Evolutionary conservation across 2,113 vertebrate genomes (phyloP), one percentile per base, ranked within the genome.

Genomic region (Malurus cyaneus): DNA sequence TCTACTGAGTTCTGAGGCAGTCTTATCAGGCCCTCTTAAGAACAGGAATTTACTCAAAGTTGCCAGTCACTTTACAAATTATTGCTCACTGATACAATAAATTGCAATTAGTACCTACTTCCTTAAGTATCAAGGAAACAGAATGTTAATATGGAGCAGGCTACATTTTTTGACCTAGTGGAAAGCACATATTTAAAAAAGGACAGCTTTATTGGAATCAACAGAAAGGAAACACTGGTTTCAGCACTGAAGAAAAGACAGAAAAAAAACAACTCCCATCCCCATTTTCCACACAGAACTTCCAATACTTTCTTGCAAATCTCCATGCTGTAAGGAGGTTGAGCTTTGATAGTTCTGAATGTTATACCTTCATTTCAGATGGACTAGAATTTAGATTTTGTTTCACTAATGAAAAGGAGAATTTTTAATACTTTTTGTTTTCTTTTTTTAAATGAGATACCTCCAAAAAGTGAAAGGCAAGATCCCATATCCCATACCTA

Each of bases 401-500:
- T 32, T 84, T 82, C 42, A 74, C 11, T 70, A 94, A 67, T 14
- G 31, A 28, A 60, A 74, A 83, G 11, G 2, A 76, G 8, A 57
- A 13, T 12, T 12, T 32, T 6, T 44, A 67, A 65, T 80, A 29
- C 9, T 21, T 61, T 15, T 47, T 41, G 42, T 44, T 9, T 25
- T 7, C 5, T 28, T n/a, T 89, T 24, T 86, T 79, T 65, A 49
- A 67, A 36, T 24, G 20, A 90, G 8, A 7, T 7, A 42, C 5
- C 17, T 70, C 12, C 14, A 42, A 47, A 86, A 89, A 71, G 47
- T 3, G 23, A 74, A 64, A 84, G 41, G 57, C 29, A 79, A 72
- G 39, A 69, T 59, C 47, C n/a, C 42, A 83, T 60, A 23, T 13
- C 49, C 39, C 97, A 96, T 96, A 99, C 98, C 98, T 91, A 98